Evolutionary conservation across 2,888 invertebrate genomes (phyloP), one percentile per base, ranked within the genome.

Genomic region (Zygothrica quintamaculata): DNA sequence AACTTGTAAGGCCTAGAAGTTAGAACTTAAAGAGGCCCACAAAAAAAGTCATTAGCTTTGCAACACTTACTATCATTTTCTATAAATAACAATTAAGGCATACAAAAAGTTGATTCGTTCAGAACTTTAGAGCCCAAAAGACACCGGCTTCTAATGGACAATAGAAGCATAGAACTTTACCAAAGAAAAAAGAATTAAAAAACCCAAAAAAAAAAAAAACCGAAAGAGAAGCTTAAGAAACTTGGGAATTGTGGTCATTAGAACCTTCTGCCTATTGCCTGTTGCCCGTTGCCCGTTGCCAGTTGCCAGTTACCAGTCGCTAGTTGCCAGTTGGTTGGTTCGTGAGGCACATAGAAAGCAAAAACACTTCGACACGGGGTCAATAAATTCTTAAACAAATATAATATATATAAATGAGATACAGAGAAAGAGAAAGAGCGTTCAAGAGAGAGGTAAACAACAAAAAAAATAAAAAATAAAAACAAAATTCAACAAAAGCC

Each of bases 21-120:
- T n/a, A n/a, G n/a, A n/a, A n/a, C n/a, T n/a, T n/a, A n/a, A 58
- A 47, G 55, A 57, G 53, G 51, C 57, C 61, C 18, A 43, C 58
- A 65, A 65, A 65, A 65, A 65, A 69, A 74, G 71, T 79, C 82
- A 85, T 84, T 84, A 85, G 82, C 72, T 76, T 67, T 70, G 84
- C 72, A 81, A 64, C 79, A 82, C 67, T 84, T 75, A 71, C 85
- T 85, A 84, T 84, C 79, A 84, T 75, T 85, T 71, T 75, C 82
- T 85, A 85, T 84, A 84, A 85, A 84, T 84, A 84, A 85, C 79
- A 84, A 84, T 84, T 84, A 70, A 77, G 82, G 77, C 80, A 80
- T 65, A 74, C 74, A 71, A 55, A 67, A 57, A 46, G 66, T 55
- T 53, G 62, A 59, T 68, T 58, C 56, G 60, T 48, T 55, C 47